Percentiles rank a stretch among this genome's conserved stretches.
Evolutionary conservation across 2,797 vertebrate genomes (phyloP).

Genomic region (Notoglanidium macrostoma): DNA sequence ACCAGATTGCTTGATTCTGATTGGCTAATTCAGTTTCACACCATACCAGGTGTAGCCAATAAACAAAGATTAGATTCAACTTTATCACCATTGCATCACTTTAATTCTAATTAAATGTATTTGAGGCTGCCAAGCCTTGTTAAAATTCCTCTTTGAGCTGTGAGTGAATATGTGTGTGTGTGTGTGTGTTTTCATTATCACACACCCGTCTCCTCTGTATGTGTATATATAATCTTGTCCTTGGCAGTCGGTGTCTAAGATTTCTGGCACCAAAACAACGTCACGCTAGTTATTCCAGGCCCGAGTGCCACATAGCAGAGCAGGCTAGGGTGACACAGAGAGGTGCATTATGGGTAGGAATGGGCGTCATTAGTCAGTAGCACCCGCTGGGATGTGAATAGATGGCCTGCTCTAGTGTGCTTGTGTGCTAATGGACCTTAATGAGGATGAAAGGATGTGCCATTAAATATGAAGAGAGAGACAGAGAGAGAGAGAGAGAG

Average conservation of each 20-base stretch:
- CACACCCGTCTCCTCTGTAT: slow-evolving; percentile 58
- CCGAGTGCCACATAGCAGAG: slow-evolving; percentile 72
- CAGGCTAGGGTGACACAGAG: slow-evolving; percentile 69
- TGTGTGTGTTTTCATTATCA: slow-evolving; percentile 27
- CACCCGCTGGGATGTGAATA: slow-evolving; percentile 14
- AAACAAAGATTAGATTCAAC: not conserved
- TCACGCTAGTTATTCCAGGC: slow-evolving; percentile 77
- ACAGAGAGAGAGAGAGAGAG: slow-evolving; percentile 1
- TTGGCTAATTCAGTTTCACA: not conserved
- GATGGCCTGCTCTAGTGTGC: slow-evolving; percentile 20
- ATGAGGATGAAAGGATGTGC: slow-evolving; percentile 53
- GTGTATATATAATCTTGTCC: slow-evolving; percentile 70
- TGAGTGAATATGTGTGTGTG: slow-evolving; percentile 8
- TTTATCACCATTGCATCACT: too few relatives aligned
- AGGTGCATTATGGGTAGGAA: slow-evolving; percentile 30
- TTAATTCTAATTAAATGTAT: slow-evolving; percentile 17
- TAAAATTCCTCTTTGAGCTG: slow-evolving; percentile 18
- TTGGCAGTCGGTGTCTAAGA: slow-evolving; percentile 72
- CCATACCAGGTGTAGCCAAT: not conserved
- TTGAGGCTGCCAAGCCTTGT: not conserved
- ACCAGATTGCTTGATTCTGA: not conserved
- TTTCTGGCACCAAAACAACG: slow-evolving; percentile 82
- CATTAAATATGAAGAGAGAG: not conserved
- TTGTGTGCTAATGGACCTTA: slow-evolving; percentile 58
- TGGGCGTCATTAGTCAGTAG: slow-evolving; percentile 31